Percentiles rank a stretch among this genome's conserved stretches.
phyloP scores from a whole-genome alignment of 2,888 invertebrate genomes.

The Harpalus rufipes region DNA sequence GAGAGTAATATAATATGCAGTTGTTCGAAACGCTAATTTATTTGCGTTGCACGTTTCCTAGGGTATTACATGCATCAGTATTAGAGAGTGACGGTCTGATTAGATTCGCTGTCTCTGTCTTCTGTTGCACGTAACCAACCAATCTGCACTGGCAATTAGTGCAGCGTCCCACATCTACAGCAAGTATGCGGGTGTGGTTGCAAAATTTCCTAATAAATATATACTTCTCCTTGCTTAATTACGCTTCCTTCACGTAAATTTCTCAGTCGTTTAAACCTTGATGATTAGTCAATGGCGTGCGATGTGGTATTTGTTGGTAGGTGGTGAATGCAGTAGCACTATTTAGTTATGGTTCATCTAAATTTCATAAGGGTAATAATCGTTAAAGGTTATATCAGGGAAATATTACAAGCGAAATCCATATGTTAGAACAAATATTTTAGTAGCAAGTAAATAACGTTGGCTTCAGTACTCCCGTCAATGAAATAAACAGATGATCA shows the following conservation, averaged over 20 bases:
- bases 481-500: too few species aligned
- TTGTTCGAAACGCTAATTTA: constrained; percentile 28
- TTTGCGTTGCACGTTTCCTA: constrained; percentile 35
- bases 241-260: constrained; percentile 10
- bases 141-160: constrained; percentile 51
- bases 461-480: too few species aligned
- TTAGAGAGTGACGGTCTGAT: constrained; percentile 49
- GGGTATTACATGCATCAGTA: constrained; percentile 36
- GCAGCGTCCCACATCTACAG: constrained; percentile 31
- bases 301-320: not conserved
- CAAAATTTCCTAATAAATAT: constrained; percentile 47
- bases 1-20: constrained; percentile 46
- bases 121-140: constrained; percentile 37
- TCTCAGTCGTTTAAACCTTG: constrained; percentile 27
- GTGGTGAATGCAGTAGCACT: not conserved
- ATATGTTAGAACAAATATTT: too few species aligned
- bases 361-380: too few species aligned
- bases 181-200: constrained; percentile 31
- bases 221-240: constrained; percentile 31
- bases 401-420: too few species aligned
- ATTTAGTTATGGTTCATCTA: too few species aligned
- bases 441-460: too few species aligned
- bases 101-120: constrained; percentile 45
- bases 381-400: too few species aligned
- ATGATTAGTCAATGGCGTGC: constrained; percentile 28